These are phyloP conservation scores for Pristionchus entomophagus DNA, from an alignment of 2,888 invertebrate genomes.

Conservation along the genomic window DNA sequence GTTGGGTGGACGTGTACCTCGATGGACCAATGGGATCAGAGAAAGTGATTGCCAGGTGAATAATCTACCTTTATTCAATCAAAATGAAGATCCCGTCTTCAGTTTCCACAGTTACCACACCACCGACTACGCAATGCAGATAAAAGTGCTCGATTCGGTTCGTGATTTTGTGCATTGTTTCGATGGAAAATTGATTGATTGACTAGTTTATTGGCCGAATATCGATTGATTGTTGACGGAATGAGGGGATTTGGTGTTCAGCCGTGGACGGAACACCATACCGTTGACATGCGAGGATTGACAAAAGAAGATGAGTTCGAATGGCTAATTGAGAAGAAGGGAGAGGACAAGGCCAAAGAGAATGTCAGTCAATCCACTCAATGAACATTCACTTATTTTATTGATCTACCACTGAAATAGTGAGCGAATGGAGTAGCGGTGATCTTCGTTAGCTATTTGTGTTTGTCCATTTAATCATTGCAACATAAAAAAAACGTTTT, in stretches of 20 bases:
- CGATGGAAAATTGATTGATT: too few relatives aligned
- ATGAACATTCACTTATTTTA: too few relatives aligned
- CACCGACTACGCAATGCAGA: neutral
- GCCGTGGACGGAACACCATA: conserved; percentile 37
- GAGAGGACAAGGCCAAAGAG: neutral
- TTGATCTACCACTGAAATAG: too few relatives aligned
- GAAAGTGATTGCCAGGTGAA: neutral
- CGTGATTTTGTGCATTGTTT: too few relatives aligned
- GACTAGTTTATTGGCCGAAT: neutral
- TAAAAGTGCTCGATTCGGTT: neutral
- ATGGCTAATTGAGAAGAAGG: neutral
- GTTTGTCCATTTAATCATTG: neutral
- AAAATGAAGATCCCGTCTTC: neutral
- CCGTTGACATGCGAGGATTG: neutral
- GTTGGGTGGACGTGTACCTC: conserved; percentile 1
- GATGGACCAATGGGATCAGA: neutral
- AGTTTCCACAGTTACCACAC: neutral
- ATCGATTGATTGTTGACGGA: neutral
- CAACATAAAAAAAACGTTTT: too few relatives aligned
- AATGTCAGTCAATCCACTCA: conserved; percentile 19
- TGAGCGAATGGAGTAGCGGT: too few relatives aligned
- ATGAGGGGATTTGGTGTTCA: neutral
- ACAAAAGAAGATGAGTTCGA: neutral
- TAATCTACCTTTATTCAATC: too few relatives aligned
- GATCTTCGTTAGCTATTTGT: neutral